Evolutionary conservation across 2,113 vertebrate genomes (phyloP).

Genomic region (Forbesichthys agassizii): DNA sequence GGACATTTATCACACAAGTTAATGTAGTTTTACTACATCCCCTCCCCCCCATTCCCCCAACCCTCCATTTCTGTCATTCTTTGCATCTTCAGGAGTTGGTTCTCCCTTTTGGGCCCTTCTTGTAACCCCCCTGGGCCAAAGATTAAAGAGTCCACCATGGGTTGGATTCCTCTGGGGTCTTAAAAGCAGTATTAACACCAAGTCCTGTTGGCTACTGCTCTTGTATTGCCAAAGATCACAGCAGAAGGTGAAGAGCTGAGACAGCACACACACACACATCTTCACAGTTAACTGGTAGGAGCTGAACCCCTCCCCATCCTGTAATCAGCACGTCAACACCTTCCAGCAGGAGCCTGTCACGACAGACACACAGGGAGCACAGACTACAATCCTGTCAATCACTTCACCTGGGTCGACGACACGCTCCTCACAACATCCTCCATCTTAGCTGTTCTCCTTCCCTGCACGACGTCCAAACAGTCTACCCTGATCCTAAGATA

Average conservation of each 20-base stretch:
- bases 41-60: background rate
- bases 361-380: background rate
- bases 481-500: too few relatives aligned
- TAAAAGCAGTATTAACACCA: slow-evolving; percentile 23
- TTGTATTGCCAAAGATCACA: slow-evolving; percentile 9
- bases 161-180: slow-evolving; percentile 25
- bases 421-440: too few relatives aligned
- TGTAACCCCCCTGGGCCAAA: slow-evolving; percentile 28
- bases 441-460: too few relatives aligned
- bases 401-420: too few relatives aligned
- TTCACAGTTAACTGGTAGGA: slow-evolving; percentile 53
- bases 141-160: slow-evolving; percentile 23
- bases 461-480: too few relatives aligned
- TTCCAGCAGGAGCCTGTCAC: slow-evolving; percentile 31
- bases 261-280: slow-evolving; percentile 22
- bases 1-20: too few relatives aligned
- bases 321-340: slow-evolving; percentile 51
- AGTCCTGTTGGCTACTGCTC: slow-evolving; percentile 13
- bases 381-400: background rate
- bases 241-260: too few relatives aligned
- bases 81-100: background rate
- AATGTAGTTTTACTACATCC: too few relatives aligned
- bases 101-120: slow-evolving; percentile 19
- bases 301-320: slow-evolving; percentile 20
- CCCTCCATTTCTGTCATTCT: background rate